Evolutionary conservation across 1,140 invertebrate genomes (phyloP), one percentile per base, ranked within the genome.

Genomic region (Bombus pascuorum): DNA sequence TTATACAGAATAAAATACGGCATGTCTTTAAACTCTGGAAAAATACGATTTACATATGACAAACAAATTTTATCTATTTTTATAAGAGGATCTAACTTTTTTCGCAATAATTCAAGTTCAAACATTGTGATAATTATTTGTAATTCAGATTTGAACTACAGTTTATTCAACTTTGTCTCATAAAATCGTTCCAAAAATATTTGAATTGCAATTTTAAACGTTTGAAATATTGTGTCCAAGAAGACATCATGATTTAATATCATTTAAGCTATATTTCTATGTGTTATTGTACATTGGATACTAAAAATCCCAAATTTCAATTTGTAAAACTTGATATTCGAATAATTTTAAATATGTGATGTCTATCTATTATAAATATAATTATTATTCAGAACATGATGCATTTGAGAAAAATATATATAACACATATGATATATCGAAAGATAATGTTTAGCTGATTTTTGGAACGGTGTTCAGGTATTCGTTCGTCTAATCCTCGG

Each of bases 41-140:
- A 91, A 65, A 91, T 15, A 81, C 83, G 79, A 37, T 77, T 34
- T 4, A 91, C 62, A 39, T 83, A 90, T 0, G 89, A 87, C n/a
- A 89, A 68, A 42, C 34, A 37, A n/a, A 70, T 59, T 68, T 85
- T 78, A 34, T 62, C 72, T n/a, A 81, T 34, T 80, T 77, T 75
- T 87, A 87, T 65, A 2, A 65, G 71, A 12, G 81, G 13, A 68
- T 70, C 6, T n/a, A 86, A 82, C 25, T 59, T 53, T 68, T 70
- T 32, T 25, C 39, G 34, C 22, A 86, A 44, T 8, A 15, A 44
- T 12, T 86, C 57, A 8, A 70, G 6, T 28, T 81, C 62, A 39
- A 28, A 15, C 44, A 75, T 75, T 57, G 9, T 80, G 44, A n/a
- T 39, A 25, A 53, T 53, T 70, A 10, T 25, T 70, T 59, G 42